These are phyloP conservation scores for Drosophila guanche DNA, from an alignment of 1,140 invertebrate species.

Conservation along the genomic window DNA sequence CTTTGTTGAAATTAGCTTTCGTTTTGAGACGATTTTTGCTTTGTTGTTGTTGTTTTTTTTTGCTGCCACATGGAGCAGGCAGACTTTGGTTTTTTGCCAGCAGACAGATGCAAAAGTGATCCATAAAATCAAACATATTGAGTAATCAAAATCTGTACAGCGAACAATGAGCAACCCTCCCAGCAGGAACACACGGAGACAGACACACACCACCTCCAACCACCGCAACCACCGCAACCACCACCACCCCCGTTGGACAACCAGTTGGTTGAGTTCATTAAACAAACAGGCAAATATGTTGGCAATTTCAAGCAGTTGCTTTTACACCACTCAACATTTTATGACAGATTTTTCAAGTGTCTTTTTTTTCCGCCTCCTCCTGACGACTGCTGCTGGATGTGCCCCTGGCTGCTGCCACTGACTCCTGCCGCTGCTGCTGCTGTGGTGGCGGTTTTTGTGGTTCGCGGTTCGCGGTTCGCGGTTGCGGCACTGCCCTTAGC, in stretches of 20 bases:
- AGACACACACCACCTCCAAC: not conserved
- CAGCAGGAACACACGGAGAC: no score
- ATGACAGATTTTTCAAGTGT: constrained; percentile 82
- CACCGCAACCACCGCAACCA: constrained; percentile 19
- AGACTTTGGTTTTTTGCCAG: not conserved
- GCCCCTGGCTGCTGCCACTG: not conserved
- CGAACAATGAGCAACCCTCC: no score
- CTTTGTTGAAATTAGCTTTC: constrained; percentile 67
- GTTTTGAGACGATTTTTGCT: constrained; percentile 6
- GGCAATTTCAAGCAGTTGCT: constrained; percentile 76
- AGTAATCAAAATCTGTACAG: constrained; percentile 68
- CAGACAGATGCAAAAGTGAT: constrained; percentile 72
- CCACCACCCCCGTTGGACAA: constrained; percentile 5
- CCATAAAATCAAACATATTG: constrained; percentile 80
- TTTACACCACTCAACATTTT: constrained; percentile 69
- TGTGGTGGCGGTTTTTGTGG: constrained; percentile 50
- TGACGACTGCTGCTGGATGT: constrained; percentile 1
- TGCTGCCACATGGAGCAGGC: constrained; percentile 33
- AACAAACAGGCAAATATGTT: constrained; percentile 79
- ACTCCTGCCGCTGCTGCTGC: constrained; percentile 9
- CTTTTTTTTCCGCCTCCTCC: constrained; percentile 40
- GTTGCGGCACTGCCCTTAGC: constrained; percentile 28
- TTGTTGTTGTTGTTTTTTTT: constrained; percentile 1
- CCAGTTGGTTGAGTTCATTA: constrained; percentile 61
- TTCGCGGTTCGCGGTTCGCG: constrained; percentile 49